phyloP scores from a whole-genome alignment of 2,113 vertebrate genomes.

The Sialia sialis region DNA sequence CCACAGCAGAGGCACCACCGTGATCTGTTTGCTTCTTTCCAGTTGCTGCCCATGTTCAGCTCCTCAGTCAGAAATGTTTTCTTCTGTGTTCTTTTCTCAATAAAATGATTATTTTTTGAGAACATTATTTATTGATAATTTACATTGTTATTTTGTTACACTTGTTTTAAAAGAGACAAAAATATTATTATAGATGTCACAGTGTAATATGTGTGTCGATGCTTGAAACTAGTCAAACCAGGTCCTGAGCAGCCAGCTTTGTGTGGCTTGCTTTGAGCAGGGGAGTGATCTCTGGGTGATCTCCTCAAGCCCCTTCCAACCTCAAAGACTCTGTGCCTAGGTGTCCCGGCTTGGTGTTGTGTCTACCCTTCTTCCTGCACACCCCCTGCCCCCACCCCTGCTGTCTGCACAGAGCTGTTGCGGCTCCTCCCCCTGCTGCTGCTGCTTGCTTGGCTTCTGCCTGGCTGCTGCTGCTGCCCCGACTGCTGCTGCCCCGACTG shows the following conservation, averaged over 20 bases:
- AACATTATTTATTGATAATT: not conserved
- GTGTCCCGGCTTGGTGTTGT: too few relatives aligned
- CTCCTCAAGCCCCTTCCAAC: not conserved
- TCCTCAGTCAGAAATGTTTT: not conserved
- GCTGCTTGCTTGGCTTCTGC: too few relatives aligned
- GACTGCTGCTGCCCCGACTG: too few relatives aligned
- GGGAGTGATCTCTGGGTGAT: rapidly evolving
- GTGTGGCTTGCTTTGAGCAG: not conserved
- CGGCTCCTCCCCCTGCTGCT: too few relatives aligned
- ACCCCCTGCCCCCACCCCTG: too few relatives aligned
- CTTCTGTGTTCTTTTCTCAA: not conserved
- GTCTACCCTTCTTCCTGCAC: too few relatives aligned
- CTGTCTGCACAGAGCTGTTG: too few relatives aligned
- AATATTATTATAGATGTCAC: not conserved
- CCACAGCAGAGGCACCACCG: not conserved
- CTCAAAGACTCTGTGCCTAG: not conserved
- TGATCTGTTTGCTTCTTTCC: not conserved
- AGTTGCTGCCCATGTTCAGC: not conserved
- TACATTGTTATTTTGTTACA: not conserved
- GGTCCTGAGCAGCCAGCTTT: not conserved
- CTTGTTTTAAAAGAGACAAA: not conserved
- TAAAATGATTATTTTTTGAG: not conserved
- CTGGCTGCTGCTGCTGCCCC: too few relatives aligned
- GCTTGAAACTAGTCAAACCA: not conserved
- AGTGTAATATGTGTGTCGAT: not conserved